Evolutionary conservation across 2,797 vertebrate species (phyloP).

Genomic region (Chrysocyon brachyurus): DNA sequence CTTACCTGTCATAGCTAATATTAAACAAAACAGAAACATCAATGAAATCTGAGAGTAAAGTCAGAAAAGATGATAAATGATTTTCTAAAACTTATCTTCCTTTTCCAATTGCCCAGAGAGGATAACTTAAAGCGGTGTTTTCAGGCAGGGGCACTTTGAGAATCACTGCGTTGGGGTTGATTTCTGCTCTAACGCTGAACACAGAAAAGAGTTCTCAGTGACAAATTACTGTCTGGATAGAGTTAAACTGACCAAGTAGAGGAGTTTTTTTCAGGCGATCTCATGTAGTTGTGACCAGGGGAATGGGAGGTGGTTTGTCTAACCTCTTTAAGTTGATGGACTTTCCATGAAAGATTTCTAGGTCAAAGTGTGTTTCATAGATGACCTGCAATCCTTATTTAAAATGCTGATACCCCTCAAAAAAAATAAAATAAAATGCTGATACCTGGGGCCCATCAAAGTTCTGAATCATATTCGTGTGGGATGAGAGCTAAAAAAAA

Average conservation of each 20-base stretch:
- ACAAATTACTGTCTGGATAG: not conserved
- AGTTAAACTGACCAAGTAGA: not conserved
- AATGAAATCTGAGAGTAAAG: not conserved
- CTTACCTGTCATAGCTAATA: not conserved
- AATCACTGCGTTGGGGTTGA: not conserved
- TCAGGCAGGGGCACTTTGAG: not conserved
- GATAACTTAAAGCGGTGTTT: not conserved
- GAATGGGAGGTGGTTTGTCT: not conserved
- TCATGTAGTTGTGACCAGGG: not conserved
- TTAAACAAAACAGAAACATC: not conserved
- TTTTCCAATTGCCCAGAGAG: not conserved
- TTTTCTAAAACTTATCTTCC: not conserved
- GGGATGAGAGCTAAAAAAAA: not conserved
- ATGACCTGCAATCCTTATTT: not conserved
- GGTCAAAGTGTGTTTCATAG: not conserved
- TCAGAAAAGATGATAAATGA: constrained; percentile 34
- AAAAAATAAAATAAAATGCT: not conserved
- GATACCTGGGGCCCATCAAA: not conserved
- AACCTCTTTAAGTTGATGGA: not conserved
- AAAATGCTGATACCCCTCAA: not conserved
- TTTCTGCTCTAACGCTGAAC: not conserved
- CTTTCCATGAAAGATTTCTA: not conserved
- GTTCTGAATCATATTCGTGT: not conserved
- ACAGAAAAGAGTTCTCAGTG: not conserved
- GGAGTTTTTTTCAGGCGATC: not conserved